Base-by-base conservation (phyloP, 2,888 invertebrate species). In the Spicauda simplicius region DNA sequence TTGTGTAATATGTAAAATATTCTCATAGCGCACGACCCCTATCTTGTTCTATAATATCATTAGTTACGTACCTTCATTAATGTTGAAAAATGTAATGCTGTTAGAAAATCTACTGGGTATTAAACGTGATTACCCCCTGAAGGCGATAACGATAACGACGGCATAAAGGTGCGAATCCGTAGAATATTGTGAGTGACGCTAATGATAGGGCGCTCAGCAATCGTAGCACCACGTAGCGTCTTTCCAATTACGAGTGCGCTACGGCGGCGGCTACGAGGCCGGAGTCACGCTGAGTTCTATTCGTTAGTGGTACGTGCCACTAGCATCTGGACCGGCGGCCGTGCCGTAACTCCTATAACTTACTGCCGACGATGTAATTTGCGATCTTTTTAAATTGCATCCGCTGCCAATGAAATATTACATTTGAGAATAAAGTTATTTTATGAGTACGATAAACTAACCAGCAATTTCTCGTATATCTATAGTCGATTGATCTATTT, bases 221-320 rank as follows among this genome's bases (percentile, higher is more conserved):
- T 76, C 77, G 84, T 81, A 84, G 83, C 74, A 74, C 79, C 80
- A 80, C 82, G 82, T 82, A 81, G 80, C 81, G 76, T 82, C 88
- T 88, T 88, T 87, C 89, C 91, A 91, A 91, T 91, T 91, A 90
- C 85, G 83, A 73, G 72, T 73, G 68, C 70, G 74, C 77, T 74
- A 73, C 77, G 75, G 76, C 59, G 79, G 76, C 59, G 79, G 76
- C 71, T 71, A 65, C 64, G 72, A 52, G 58, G 66, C 73, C 74
- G 84, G 79, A 89, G 88, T 86, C 88, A 85, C 85, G 87, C 89
- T 87, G 90, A 82, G 90, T 82, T 81, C 82, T 84, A 81, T 88
- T 90, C 88, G 90, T 90, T 89, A 89, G 82, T 78, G 82, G 83
- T 81, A 89, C 89, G 87, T 88, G 88, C 85, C 85, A 80, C 82